These are phyloP conservation scores for Sceliomorpha sp. DNA, from an alignment of 2,888 invertebrate genomes.

Conservation along the genomic window DNA sequence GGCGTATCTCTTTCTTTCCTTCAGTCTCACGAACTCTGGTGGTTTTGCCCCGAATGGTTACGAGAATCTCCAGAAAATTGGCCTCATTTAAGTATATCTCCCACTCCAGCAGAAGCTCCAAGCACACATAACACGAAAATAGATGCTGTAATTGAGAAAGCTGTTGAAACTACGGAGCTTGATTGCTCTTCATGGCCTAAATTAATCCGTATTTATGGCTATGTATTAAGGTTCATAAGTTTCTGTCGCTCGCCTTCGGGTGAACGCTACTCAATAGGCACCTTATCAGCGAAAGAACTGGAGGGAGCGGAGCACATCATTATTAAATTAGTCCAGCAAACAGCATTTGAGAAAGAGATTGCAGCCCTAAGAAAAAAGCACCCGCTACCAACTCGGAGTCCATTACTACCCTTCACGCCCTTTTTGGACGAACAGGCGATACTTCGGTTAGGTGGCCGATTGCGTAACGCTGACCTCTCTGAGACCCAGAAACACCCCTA, in stretches of 20 bases:
- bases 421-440: constrained; percentile 13
- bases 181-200: too few relatives aligned
- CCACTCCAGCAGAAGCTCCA: neutral
- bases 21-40: neutral
- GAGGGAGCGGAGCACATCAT: neutral
- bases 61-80: neutral
- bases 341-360: neutral
- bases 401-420: constrained; percentile 8
- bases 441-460: constrained; percentile 13
- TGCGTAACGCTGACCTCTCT: neutral
- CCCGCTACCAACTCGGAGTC: constrained; percentile 1
- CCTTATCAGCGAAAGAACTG: neutral
- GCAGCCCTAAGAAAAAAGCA: neutral
- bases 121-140: too few relatives aligned
- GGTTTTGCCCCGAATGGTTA: constrained; percentile 9
- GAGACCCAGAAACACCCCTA: constrained; percentile 10
- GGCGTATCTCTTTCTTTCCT: neutral
- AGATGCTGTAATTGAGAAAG: too few relatives aligned
- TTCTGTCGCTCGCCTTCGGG: too few relatives aligned
- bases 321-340: neutral
- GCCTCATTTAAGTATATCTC: neutral
- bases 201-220: too few relatives aligned
- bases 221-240: too few relatives aligned
- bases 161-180: too few relatives aligned
- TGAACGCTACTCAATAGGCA: too few relatives aligned